phyloP scores from a whole-genome alignment of 2,797 vertebrate species.

The Vipera ursinii region DNA sequence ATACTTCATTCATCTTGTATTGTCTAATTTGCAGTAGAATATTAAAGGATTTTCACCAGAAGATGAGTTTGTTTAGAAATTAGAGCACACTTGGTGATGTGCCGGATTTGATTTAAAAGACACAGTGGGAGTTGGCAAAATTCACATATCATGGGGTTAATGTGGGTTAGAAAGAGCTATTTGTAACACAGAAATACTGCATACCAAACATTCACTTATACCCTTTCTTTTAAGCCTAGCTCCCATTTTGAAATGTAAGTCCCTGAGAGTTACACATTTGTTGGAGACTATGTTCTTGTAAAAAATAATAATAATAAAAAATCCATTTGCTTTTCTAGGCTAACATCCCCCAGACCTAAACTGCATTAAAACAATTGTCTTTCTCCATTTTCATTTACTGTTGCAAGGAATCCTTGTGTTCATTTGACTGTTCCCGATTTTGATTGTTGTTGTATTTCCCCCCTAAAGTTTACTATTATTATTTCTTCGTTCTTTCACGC shows the following conservation, averaged over 20 bases:
- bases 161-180: constrained; percentile 78
- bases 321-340: background rate
- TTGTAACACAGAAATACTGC: constrained; percentile 77
- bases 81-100: constrained; percentile 71
- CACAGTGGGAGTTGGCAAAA: constrained; percentile 76
- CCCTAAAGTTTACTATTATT: background rate
- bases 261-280: constrained; percentile 62
- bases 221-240: constrained; percentile 79
- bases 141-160: constrained; percentile 75
- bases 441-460: background rate
- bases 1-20: constrained; percentile 64
- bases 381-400: background rate
- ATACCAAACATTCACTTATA: constrained; percentile 77
- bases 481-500: background rate
- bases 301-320: background rate
- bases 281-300: constrained; percentile 6
- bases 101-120: constrained; percentile 74
- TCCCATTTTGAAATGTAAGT: constrained; percentile 74
- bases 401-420: background rate
- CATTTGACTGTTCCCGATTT: background rate
- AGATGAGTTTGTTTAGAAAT: constrained; percentile 71
- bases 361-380: background rate
- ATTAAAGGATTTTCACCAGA: constrained; percentile 60
- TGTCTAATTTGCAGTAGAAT: constrained; percentile 56
- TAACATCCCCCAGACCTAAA: background rate